Evolutionary conservation across 2,113 vertebrate genomes (phyloP), one percentile per base, ranked within the genome.

Genomic region (Pipa parva): DNA sequence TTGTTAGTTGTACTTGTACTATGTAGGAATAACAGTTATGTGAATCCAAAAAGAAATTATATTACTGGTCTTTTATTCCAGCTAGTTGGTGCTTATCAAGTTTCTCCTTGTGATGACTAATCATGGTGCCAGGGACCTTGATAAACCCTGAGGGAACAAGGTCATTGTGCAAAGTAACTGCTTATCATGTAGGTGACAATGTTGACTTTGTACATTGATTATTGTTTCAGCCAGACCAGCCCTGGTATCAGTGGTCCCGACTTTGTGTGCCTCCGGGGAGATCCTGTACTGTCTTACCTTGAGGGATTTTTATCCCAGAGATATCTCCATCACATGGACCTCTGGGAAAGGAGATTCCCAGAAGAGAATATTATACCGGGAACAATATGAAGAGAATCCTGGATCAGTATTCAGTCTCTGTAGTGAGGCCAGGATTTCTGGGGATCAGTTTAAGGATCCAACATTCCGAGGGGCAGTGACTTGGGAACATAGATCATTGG

Each of bases 141-240:
- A n/a, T n/a, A n/a, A n/a, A n/a, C n/a, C n/a, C n/a, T n/a, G n/a
- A n/a, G n/a, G n/a, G n/a, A n/a, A n/a, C n/a, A n/a, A n/a, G n/a
- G n/a, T n/a, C n/a, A n/a, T n/a, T n/a, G n/a, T n/a, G n/a, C n/a
- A n/a, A n/a, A n/a, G n/a, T n/a, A n/a, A n/a, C n/a, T n/a, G n/a
- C n/a, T n/a, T n/a, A n/a, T n/a, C n/a, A n/a, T n/a, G n/a, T n/a
- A n/a, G n/a, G n/a, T n/a, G n/a, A n/a, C n/a, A n/a, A n/a, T n/a
- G n/a, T n/a, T n/a, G n/a, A n/a, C n/a, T n/a, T n/a, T n/a, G n/a
- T n/a, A n/a, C n/a, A n/a, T n/a, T n/a, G n/a, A n/a, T n/a, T n/a
- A n/a, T n/a, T n/a, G n/a, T n/a, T n/a, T n/a, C 64, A 67, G 64
- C 20, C 29, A 59, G 36, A 49, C 55, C 55, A 21, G 18, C 31